Evolutionary conservation across 2,888 invertebrate species (phyloP).

Genomic region (Xanthorhoe spadicearia): DNA sequence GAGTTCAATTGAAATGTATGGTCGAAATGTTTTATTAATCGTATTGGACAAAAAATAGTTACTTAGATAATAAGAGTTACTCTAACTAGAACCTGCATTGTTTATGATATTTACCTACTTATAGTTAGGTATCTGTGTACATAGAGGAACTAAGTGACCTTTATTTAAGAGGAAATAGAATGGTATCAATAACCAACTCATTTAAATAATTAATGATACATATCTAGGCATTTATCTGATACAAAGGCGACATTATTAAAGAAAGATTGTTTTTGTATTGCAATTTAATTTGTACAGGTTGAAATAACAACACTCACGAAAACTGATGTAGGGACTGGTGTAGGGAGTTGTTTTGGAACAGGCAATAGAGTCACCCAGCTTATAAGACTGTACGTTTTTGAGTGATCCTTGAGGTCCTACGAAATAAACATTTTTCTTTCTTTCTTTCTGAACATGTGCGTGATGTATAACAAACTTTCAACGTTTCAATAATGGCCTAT

Average conservation of each 20-base stretch:
- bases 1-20: too few relatives aligned
- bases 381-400: too few relatives aligned
- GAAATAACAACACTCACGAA: not conserved
- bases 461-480: too few relatives aligned
- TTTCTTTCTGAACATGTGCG: too few relatives aligned
- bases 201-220: constrained; percentile 27
- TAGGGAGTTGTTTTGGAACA: too few relatives aligned
- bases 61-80: not conserved
- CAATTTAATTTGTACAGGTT: not conserved
- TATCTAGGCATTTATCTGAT: constrained; percentile 15
- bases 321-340: too few relatives aligned
- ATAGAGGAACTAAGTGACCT: constrained; percentile 32
- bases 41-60: not conserved
- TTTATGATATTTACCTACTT: not conserved
- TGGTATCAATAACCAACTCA: constrained; percentile 26
- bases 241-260: constrained; percentile 18
- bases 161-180: constrained; percentile 32
- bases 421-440: too few relatives aligned
- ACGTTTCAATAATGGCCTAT: too few relatives aligned
- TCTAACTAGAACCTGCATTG: not conserved
- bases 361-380: too few relatives aligned
- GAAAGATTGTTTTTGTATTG: constrained; percentile 14
- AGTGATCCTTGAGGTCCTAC: too few relatives aligned
- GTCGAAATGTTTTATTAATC: too few relatives aligned
- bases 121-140: constrained; percentile 2